These are phyloP conservation scores for Antheraea yamamai DNA, from an alignment of 2,888 invertebrate species.

Conservation along the genomic window DNA sequence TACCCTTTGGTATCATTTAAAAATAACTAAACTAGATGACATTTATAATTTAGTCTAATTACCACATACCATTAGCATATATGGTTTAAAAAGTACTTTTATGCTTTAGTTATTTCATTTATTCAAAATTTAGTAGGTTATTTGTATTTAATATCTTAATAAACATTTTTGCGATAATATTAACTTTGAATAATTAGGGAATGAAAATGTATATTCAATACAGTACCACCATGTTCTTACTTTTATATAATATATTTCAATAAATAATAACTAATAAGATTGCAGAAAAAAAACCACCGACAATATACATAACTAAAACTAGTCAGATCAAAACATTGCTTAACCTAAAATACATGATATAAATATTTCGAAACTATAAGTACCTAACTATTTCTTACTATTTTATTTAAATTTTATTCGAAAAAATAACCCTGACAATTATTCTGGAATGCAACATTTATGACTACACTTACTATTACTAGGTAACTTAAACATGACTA, in stretches of 20 bases:
- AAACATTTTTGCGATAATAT: neutral
- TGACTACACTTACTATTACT: neutral
- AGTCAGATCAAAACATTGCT: neutral
- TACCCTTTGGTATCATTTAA: neutral
- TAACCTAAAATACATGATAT: neutral
- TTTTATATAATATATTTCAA: neutral
- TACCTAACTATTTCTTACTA: neutral
- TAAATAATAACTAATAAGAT: neutral
- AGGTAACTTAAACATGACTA: neutral
- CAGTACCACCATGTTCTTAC: neutral
- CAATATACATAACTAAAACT: neutral
- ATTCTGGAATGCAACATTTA: constrained; percentile 1
- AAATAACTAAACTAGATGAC: neutral
- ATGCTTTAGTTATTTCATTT: neutral
- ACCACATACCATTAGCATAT: neutral
- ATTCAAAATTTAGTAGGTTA: neutral
- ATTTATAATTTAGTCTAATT: constrained; percentile 5
- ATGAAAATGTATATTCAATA: neutral
- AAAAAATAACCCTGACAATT: neutral
- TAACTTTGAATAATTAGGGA: neutral
- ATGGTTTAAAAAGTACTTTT: neutral
- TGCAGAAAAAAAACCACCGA: neutral
- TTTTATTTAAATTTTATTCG: neutral
- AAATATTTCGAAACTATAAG: neutral
- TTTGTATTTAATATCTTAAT: neutral